phyloP scores from a whole-genome alignment of 2,888 invertebrate genomes.

The Anticlea derivata region DNA sequence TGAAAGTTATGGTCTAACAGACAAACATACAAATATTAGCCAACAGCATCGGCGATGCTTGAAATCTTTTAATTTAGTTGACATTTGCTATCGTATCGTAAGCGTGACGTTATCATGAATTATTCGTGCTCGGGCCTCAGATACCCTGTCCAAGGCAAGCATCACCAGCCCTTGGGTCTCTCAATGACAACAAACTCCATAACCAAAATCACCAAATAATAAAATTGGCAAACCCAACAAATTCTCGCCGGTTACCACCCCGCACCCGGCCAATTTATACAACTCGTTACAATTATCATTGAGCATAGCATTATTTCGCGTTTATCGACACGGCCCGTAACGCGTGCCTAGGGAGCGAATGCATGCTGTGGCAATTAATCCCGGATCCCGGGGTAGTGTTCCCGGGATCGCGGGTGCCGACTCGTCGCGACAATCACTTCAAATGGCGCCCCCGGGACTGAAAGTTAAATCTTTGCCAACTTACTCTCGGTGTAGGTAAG shows the following conservation, averaged over 20 bases:
- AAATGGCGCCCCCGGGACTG: slow-evolving; percentile 75
- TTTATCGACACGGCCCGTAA: slow-evolving; percentile 70
- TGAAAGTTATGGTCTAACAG: too few relatives aligned
- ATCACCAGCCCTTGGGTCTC: too few relatives aligned
- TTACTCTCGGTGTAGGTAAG: slow-evolving; percentile 38
- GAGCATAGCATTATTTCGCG: slow-evolving; percentile 76
- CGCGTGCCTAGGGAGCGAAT: slow-evolving; percentile 72
- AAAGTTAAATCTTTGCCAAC: slow-evolving; percentile 80
- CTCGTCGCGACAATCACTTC: slow-evolving; percentile 77
- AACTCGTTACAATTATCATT: slow-evolving; percentile 59
- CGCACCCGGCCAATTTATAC: slow-evolving; percentile 29
- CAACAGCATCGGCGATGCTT: too few relatives aligned
- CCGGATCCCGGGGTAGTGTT: slow-evolving; percentile 42
- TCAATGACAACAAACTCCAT: too few relatives aligned
- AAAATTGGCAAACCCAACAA: not conserved
- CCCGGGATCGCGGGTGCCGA: slow-evolving; percentile 36
- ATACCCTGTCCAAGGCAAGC: too few relatives aligned
- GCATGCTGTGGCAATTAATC: slow-evolving; percentile 77
- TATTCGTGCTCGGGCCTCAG: too few relatives aligned
- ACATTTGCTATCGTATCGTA: too few relatives aligned
- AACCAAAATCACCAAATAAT: too few relatives aligned
- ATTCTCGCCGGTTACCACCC: slow-evolving; percentile 3
- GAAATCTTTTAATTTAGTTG: too few relatives aligned
- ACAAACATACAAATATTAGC: too few relatives aligned
- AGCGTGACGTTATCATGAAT: too few relatives aligned